Conservation (phyloP, 1,140 invertebrate genomes). For the Eupeodes corollae region DNA sequence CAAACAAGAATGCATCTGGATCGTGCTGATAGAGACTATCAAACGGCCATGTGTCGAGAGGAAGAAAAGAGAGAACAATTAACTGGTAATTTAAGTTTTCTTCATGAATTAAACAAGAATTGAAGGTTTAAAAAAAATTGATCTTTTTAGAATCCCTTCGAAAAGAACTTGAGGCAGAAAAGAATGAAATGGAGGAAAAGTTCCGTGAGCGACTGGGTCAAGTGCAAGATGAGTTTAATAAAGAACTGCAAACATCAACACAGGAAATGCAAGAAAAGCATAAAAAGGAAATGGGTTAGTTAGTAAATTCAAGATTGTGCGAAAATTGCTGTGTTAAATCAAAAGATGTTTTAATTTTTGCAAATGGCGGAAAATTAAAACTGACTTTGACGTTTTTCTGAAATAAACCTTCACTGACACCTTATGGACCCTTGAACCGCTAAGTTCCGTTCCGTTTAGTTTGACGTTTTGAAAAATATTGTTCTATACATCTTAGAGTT, state of each 20-base stretch:
- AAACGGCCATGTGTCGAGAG: conserved; percentile 45
- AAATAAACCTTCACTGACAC: no score
- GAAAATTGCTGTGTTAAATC: no score
- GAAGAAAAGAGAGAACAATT: conserved; percentile 39
- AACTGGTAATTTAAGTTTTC: conserved; percentile 10
- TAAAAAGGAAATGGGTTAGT: conserved; percentile 46
- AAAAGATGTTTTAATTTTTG: no score
- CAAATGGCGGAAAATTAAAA: no score
- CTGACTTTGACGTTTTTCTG: no score
- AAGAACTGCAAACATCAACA: conserved; percentile 26
- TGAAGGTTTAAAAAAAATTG: not conserved
- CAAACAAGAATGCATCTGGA: conserved; percentile 37
- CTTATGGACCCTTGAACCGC: no score
- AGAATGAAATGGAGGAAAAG: conserved; percentile 33
- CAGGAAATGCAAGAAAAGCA: conserved; percentile 46
- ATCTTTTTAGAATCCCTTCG: conserved; percentile 12
- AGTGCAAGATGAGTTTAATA: conserved; percentile 35
- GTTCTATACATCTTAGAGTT: no score
- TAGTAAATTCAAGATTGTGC: not conserved
- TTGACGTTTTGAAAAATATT: no score
- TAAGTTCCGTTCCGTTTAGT: no score
- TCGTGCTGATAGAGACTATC: conserved; percentile 36
- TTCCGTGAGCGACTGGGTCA: conserved; percentile 30
- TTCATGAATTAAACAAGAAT: not conserved
- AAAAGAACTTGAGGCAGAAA: conserved; percentile 27